Conservation (phyloP, 2,888 invertebrate species). For the Microplitis manilae region DNA sequence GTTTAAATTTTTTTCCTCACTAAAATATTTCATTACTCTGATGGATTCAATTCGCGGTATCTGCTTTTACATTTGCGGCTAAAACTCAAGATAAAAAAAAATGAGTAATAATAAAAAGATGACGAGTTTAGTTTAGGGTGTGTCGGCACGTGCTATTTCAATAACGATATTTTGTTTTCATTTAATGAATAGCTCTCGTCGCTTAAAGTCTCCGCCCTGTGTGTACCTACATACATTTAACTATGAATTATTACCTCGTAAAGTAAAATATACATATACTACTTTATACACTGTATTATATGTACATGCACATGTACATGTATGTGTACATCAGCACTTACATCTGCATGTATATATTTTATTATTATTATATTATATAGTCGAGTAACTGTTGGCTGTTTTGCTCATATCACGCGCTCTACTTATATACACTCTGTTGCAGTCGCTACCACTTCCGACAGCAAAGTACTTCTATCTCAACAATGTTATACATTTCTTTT, state of each 20-base stretch:
- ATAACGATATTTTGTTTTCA: conserved; percentile 53
- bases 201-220: conserved; percentile 37
- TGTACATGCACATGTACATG: neutral
- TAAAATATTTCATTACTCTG: conserved; percentile 4
- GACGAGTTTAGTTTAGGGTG: conserved; percentile 19
- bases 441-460: neutral
- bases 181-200: conserved; percentile 49
- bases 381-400: neutral
- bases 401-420: neutral
- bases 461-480: neutral
- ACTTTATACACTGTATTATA: neutral
- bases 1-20: neutral
- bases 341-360: neutral
- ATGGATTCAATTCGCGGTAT: conserved; percentile 6
- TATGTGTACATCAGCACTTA: neutral
- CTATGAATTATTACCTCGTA: conserved; percentile 63
- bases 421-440: neutral
- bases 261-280: conserved; percentile 59
- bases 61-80: neutral
- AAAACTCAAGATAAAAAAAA: conserved; percentile 3
- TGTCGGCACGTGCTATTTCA: conserved; percentile 48
- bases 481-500: neutral
- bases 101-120: conserved; percentile 14
- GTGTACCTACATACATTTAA: conserved; percentile 28
- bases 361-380: neutral